Conservation (phyloP, 2,797 vertebrate species). For the Onychomys arenicola region DNA sequence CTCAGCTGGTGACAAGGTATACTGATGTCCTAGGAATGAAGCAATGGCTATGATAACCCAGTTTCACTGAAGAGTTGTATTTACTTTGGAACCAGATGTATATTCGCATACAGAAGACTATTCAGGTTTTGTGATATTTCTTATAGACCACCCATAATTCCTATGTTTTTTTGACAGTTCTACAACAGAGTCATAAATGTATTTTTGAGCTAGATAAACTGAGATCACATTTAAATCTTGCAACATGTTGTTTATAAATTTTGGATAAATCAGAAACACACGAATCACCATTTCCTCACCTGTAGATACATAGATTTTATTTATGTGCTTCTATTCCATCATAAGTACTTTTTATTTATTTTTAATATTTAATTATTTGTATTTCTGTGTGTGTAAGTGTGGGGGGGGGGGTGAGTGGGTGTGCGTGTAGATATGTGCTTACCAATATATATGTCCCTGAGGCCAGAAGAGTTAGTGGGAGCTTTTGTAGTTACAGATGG, state of each 20-base stretch:
- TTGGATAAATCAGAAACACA: neutral
- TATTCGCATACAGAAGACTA: neutral
- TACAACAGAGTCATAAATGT: neutral
- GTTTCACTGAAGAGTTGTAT: neutral
- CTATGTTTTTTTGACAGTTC: neutral
- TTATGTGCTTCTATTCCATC: constrained; percentile 14
- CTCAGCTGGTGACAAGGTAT: neutral
- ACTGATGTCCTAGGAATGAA: neutral
- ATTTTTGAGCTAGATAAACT: neutral
- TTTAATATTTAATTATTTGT: neutral
- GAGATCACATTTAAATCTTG: neutral
- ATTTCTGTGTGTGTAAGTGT: neutral
- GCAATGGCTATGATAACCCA: neutral
- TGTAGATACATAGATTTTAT: neutral
- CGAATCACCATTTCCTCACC: neutral
- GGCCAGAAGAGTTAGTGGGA: neutral
- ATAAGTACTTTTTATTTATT: neutral
- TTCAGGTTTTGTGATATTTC: neutral
- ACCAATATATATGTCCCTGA: neutral
- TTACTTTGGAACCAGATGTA: neutral
- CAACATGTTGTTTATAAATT: neutral
- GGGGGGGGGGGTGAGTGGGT: neutral
- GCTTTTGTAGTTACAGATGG: neutral
- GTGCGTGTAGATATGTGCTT: neutral
- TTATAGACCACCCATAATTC: neutral